phyloP scores from a whole-genome alignment of 2,888 invertebrate species.

The Clistopyga incitator region DNA sequence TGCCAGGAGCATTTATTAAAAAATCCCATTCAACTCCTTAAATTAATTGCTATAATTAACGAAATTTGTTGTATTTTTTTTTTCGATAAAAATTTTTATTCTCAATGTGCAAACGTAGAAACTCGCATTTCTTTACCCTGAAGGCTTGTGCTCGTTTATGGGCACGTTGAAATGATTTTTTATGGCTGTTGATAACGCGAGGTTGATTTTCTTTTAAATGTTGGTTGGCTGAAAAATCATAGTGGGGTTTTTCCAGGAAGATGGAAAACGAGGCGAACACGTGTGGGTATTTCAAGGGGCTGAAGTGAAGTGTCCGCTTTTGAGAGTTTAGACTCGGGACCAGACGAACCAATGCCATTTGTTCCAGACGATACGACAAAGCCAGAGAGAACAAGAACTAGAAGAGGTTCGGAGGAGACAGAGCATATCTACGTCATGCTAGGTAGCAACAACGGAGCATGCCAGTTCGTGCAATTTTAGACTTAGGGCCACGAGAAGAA shows the following conservation, averaged over 20 bases:
- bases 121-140: constrained; percentile 21
- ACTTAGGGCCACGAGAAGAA: constrained; percentile 76
- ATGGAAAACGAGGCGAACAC: constrained; percentile 4
- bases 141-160: constrained; percentile 29
- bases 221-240: constrained; percentile 43
- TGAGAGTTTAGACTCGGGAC: constrained; percentile 56
- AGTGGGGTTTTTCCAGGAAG: constrained; percentile 45
- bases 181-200: constrained; percentile 36
- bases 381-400: constrained; percentile 42
- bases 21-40: too few species aligned
- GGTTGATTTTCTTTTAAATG: too few species aligned
- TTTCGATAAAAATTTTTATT: background rate
- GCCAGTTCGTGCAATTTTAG: constrained; percentile 80
- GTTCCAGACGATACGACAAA: constrained; percentile 51
- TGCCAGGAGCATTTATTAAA: too few species aligned
- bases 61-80: too few species aligned
- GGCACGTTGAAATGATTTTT: constrained; percentile 46
- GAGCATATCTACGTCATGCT: constrained; percentile 44
- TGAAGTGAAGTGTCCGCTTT: constrained; percentile 24
- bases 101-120: constrained; percentile 9
- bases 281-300: constrained; percentile 28
- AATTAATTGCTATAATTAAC: too few species aligned
- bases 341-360: constrained; percentile 47
- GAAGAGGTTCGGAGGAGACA: constrained; percentile 21
- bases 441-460: constrained; percentile 43